phyloP scores from a whole-genome alignment of 2,113 vertebrate species.

The Pseudorectes ferrugineus region DNA sequence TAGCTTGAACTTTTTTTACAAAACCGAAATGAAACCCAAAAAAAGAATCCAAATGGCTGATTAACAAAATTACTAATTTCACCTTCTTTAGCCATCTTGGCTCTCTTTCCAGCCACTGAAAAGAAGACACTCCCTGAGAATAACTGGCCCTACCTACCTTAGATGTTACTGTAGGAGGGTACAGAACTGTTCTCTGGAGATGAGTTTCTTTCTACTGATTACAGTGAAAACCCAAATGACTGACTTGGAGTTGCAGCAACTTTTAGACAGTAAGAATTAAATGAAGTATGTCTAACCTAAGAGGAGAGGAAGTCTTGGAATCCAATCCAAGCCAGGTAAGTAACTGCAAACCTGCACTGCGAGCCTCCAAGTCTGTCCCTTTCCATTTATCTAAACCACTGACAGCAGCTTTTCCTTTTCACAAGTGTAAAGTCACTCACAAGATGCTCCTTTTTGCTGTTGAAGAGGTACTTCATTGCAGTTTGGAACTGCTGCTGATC shows the following conservation, averaged over 20 bases:
- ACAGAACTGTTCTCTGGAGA: background rate
- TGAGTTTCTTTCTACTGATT: background rate
- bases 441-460: slow-evolving; percentile 57
- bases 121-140: background rate
- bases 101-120: background rate
- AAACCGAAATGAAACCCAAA: background rate
- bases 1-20: background rate
- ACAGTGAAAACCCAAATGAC: background rate
- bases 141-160: background rate
- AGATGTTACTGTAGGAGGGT: background rate
- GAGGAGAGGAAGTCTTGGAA: background rate
- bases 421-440: slow-evolving; percentile 48
- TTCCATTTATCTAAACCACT: background rate
- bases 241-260: background rate
- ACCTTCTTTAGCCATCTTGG: background rate
- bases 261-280: background rate
- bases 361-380: background rate
- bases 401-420: background rate
- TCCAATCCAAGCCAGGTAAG: background rate
- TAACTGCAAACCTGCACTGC: background rate
- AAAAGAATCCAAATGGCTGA: background rate
- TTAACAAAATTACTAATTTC: background rate
- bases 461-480: slow-evolving; percentile 70
- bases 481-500: slow-evolving; percentile 69
- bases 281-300: background rate